A percentile compares a stretch with the other conserved stretches of the same genome.
phyloP scores from a whole-genome alignment of 2,888 invertebrate species.

The Pristionchus maxplancki region DNA sequence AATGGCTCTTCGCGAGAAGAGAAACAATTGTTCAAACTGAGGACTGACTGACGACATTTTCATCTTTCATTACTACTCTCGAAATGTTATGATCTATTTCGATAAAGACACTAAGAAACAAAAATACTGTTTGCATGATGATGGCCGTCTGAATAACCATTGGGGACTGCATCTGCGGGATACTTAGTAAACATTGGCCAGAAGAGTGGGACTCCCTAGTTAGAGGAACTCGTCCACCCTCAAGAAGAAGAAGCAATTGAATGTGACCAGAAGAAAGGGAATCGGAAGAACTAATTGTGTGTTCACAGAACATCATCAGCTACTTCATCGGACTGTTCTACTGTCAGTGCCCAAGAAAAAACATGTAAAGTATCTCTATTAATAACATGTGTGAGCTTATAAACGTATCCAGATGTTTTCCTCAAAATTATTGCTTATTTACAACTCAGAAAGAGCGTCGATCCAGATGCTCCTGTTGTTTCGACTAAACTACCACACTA shows the following conservation, averaged over 20 bases:
- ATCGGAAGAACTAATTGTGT: neutral
- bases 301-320: no score
- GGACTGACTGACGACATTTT: neutral
- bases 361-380: no score
- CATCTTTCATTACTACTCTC: neutral
- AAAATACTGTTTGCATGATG: no score
- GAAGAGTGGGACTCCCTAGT: neutral
- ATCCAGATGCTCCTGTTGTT: neutral
- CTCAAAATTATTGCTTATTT: no score
- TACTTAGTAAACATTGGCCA: constrained; percentile 28
- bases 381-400: no score
- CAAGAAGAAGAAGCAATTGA: constrained; percentile 25
- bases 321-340: no score
- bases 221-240: neutral
- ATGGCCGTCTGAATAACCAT: neutral
- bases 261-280: neutral
- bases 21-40: constrained; percentile 31
- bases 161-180: neutral
- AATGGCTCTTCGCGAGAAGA: neutral
- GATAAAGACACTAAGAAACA: no score
- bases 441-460: no score
- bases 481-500: neutral
- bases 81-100: no score
- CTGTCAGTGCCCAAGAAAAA: no score
- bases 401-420: no score